These are phyloP conservation scores for Porites evermanni DNA, from an alignment of 92 coral and sea anemone genomes.

Conservation along the genomic window DNA sequence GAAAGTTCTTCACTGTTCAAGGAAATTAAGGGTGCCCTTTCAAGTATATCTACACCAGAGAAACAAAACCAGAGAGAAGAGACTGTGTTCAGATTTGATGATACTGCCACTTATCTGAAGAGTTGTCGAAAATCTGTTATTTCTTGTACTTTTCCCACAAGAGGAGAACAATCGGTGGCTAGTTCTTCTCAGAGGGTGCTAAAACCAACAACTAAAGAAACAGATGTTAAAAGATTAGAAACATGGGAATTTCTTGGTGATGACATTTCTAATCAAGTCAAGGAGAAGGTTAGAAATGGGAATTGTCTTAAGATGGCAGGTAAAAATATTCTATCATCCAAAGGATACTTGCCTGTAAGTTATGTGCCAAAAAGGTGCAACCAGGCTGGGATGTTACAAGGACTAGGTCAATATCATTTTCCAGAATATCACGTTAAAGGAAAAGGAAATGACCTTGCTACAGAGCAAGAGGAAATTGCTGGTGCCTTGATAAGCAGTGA, in stretches of 20 bases:
- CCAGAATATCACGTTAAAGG: not conserved
- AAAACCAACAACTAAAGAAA: not conserved
- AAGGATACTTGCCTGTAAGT: too few relatives aligned
- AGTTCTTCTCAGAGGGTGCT: not conserved
- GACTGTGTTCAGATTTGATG: not conserved
- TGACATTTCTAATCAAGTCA: not conserved
- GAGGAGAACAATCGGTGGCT: not conserved
- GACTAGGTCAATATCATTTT: not conserved
- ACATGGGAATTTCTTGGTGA: not conserved
- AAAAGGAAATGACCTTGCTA: not conserved
- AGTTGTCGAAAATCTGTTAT: not conserved
- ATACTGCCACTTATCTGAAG: not conserved
- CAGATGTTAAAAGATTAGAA: not conserved
- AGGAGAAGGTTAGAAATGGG: not conserved
- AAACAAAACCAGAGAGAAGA: not conserved
- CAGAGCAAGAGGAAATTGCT: not conserved
- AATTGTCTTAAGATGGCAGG: not conserved
- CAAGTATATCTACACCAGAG: not conserved
- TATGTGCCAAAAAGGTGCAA: not conserved
- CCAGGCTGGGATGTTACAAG: not conserved
- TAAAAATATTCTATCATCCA: not conserved
- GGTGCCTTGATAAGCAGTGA: not conserved
- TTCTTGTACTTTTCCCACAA: not conserved
- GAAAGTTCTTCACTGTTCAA: not conserved
- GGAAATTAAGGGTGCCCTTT: not conserved